A percentile compares a stretch with the other conserved stretches of the same genome.
These are phyloP conservation scores for Branchellion lobata DNA, from an alignment of 2,888 invertebrate genomes.

Conservation along the genomic window DNA sequence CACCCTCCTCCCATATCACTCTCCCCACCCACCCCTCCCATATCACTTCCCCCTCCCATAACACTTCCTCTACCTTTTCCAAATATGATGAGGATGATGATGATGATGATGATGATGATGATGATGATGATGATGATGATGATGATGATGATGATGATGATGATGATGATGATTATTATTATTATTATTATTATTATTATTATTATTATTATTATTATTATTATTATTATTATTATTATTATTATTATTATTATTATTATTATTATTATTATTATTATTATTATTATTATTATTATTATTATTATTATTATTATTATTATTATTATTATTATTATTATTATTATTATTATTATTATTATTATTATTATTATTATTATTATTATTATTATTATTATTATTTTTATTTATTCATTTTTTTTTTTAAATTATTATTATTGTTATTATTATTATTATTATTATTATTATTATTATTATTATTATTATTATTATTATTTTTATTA, in stretches of 20 bases:
- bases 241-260: neutral
- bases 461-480: no score
- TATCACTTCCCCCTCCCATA: no score
- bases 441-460: neutral
- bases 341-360: neutral
- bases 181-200: neutral
- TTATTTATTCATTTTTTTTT: no score
- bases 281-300: neutral
- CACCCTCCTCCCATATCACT: no score
- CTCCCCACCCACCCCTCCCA: no score
- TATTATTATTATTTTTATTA: no score
- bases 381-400: no score
- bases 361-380: no score
- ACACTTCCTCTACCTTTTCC: no score
- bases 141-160: neutral
- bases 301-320: neutral
- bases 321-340: neutral
- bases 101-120: no score
- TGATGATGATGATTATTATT: neutral
- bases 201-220: neutral
- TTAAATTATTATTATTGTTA: neutral
- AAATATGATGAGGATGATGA: no score
- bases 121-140: no score
- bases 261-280: neutral
- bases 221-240: neutral